Evolutionary conservation across 2,888 invertebrate genomes (phyloP), one percentile per base, ranked within the genome.

Genomic region (Flexamia atlantica): DNA sequence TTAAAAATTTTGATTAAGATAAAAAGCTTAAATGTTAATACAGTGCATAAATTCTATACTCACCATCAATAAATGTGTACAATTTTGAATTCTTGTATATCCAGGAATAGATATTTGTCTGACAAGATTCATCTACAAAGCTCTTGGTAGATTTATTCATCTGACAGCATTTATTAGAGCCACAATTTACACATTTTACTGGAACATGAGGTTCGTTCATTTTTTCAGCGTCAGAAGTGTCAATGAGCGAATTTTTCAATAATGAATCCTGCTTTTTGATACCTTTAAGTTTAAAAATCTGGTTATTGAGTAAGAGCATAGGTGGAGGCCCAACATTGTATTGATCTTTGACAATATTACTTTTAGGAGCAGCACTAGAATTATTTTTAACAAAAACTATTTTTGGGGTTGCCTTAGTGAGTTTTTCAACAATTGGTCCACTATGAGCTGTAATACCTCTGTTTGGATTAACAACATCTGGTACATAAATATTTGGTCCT

Each of bases 71-170:
- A 53, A 30, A 64, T 30, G 28, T 5, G 64, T 64, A 64, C 10
- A 64, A 30, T 25, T 64, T 64, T 64, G 64, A 25, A 17, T 64
- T 64, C 30, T 64, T 64, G 64, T 64, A 28, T 12, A 64, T 9
- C 64, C 25, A 64, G 14, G 64, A 64, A 28, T 64, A 64, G 14
- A 64, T 64, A 64, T 30, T 0, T 7, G 64, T 64, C 17, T 64
- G 25, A 64, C 20, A 23, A 23, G 53, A n/a, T 23, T 53, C 2
- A 5, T 53, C 53, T 7, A 53, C 53, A 53, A 23, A 10, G 14
- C 12, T 46, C 46, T 46, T 46, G 20, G 53, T 46, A 46, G 46
- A 17, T 7, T 46, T 46, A 23, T 53, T 23, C 20, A 17, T 46
- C n/a, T 46, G 46, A 12, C 46, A 53, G 23, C 53, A 53, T 14